These are phyloP conservation scores for Sarcophaga variegata DNA, from an alignment of 2,888 invertebrate species.

Conservation along the genomic window DNA sequence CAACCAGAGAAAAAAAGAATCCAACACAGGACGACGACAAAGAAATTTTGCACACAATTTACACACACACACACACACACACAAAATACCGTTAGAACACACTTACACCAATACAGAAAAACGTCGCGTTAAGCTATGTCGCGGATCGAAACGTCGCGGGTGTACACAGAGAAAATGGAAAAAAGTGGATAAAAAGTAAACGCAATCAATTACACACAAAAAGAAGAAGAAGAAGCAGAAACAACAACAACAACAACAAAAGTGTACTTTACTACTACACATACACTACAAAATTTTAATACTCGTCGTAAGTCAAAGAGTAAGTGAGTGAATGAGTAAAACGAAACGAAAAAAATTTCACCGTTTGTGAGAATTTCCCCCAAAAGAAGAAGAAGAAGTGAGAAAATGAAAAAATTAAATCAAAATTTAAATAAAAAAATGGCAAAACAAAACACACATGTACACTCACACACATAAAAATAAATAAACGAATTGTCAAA, in stretches of 20 bases:
- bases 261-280: constrained; percentile 42
- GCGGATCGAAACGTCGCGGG: constrained; percentile 73
- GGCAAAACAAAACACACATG: constrained; percentile 39
- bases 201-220: constrained; percentile 66
- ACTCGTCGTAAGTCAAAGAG: constrained; percentile 18
- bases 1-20: constrained; percentile 39
- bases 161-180: constrained; percentile 71
- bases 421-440: constrained; percentile 22
- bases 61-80: constrained; percentile 39
- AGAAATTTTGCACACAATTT: constrained; percentile 73
- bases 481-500: constrained; percentile 61
- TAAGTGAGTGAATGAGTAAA: constrained; percentile 38
- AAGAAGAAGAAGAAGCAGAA: constrained; percentile 26
- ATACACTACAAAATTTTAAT: constrained; percentile 7
- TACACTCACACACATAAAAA: neutral
- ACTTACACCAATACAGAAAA: constrained; percentile 17
- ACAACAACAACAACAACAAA: constrained; percentile 30
- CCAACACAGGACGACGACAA: constrained; percentile 71
- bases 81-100: constrained; percentile 10
- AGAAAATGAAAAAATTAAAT: constrained; percentile 29
- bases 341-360: constrained; percentile 8
- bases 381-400: neutral
- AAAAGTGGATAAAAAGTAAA: constrained; percentile 69
- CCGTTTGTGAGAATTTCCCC: constrained; percentile 30
- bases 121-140: constrained; percentile 68